Percentiles rank a stretch among this genome's conserved stretches.
Conservation (phyloP, 2,113 vertebrate genomes). For the Ictidomys tridecemlineatus region DNA sequence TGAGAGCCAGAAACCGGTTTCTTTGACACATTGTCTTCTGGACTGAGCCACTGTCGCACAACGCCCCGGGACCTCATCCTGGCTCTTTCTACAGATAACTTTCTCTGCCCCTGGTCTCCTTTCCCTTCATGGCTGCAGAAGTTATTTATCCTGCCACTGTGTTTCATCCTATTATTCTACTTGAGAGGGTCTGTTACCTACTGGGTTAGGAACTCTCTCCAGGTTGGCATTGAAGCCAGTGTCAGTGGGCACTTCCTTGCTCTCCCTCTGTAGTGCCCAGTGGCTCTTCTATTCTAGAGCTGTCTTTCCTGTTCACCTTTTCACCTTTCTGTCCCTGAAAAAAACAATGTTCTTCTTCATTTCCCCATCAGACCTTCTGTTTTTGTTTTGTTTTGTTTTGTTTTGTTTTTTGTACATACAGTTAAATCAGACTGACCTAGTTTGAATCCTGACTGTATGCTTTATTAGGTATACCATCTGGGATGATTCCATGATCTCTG, state of each 20-base stretch:
- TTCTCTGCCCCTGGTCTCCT: background rate
- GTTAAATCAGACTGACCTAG: background rate
- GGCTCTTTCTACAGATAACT: background rate
- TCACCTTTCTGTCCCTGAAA: background rate
- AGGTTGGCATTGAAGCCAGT: background rate
- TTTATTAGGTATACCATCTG: background rate
- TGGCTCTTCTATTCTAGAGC: background rate
- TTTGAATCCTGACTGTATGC: background rate
- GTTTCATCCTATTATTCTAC: background rate
- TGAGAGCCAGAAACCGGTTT: background rate
- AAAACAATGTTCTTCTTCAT: background rate
- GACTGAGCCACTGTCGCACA: background rate
- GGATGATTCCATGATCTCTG: background rate
- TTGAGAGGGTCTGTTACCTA: background rate
- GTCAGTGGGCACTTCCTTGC: background rate
- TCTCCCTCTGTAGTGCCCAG: too few relatives aligned
- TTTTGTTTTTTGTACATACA: background rate
- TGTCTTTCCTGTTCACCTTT: background rate
- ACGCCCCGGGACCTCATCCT: background rate
- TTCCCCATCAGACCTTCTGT: background rate
- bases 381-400: background rate
- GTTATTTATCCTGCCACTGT: background rate
- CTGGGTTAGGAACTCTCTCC: background rate
- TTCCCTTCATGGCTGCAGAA: background rate
- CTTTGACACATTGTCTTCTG: slow-evolving; percentile 46